phyloP scores from a whole-genome alignment of 2,113 vertebrate genomes.

The Cochlearius cochlearius region DNA sequence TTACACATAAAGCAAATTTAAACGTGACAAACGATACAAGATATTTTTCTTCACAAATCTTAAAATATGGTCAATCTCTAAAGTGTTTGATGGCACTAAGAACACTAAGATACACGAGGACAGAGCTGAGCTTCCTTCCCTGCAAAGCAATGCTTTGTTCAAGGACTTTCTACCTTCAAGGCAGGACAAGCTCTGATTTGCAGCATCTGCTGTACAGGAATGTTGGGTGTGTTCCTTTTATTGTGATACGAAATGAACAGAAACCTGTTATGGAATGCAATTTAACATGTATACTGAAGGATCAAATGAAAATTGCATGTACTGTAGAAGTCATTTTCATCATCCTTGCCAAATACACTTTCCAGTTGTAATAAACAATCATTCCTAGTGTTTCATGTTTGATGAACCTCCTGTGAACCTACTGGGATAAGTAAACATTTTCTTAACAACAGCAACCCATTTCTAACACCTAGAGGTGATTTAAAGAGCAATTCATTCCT shows the following conservation, averaged over 20 bases:
- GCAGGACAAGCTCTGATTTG: slow-evolving; percentile 66
- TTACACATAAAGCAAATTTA: not conserved
- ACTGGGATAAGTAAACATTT: not conserved
- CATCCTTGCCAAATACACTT: not conserved
- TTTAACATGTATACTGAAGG: not conserved
- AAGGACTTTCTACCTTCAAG: slow-evolving; percentile 23
- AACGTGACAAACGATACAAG: not conserved
- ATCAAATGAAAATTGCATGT: not conserved
- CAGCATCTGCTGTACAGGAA: slow-evolving; percentile 19
- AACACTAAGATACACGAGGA: not conserved
- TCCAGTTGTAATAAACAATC: not conserved
- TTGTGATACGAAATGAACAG: slow-evolving; percentile 38
- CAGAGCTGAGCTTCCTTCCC: not conserved
- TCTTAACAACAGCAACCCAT: not conserved
- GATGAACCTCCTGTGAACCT: not conserved
- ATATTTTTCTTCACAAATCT: not conserved
- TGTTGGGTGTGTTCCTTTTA: slow-evolving; percentile 44
- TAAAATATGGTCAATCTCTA: not conserved
- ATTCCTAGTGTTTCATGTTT: not conserved
- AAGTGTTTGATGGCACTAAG: not conserved
- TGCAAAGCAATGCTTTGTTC: slow-evolving; percentile 27
- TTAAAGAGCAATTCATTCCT: not conserved
- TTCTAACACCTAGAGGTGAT: not conserved
- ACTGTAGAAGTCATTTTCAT: not conserved
- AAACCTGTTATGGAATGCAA: slow-evolving; percentile 35